phyloP scores from a whole-genome alignment of 2,888 invertebrate species.

The Loripinus fragilis region DNA sequence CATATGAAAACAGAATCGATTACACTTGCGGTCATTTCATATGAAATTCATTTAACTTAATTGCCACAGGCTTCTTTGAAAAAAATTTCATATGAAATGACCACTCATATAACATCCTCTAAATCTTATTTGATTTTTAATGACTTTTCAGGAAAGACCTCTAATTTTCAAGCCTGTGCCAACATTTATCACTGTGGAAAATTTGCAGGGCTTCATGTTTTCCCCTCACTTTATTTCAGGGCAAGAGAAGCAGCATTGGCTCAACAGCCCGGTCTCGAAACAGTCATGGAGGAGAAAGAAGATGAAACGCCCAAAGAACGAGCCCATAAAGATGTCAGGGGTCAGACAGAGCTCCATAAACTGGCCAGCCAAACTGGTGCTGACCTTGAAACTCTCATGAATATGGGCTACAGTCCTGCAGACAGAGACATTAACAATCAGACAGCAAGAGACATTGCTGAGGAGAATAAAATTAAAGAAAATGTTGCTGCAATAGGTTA shows the following conservation, averaged over 20 bases:
- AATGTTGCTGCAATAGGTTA: constrained; percentile 75
- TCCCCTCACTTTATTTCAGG: constrained; percentile 54
- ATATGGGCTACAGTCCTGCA: constrained; percentile 72
- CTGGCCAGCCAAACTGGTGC: constrained; percentile 69
- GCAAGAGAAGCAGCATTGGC: constrained; percentile 71
- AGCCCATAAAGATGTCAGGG: constrained; percentile 66
- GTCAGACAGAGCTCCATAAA: constrained; percentile 74
- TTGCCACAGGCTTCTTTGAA: no score
- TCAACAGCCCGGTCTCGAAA: constrained; percentile 72
- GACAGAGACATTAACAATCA: constrained; percentile 70
- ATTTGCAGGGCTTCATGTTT: no score
- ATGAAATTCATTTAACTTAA: no score
- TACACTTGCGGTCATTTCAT: no score
- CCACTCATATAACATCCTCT: no score
- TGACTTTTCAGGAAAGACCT: no score
- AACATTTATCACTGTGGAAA: no score
- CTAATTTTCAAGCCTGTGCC: no score
- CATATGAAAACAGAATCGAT: no score
- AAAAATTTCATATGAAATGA: no score
- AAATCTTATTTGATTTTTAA: no score
- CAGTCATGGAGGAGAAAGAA: constrained; percentile 71
- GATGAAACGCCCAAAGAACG: constrained; percentile 67
- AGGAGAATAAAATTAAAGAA: constrained; percentile 62
- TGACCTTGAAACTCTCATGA: constrained; percentile 68
- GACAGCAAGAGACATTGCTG: constrained; percentile 77